These are phyloP conservation scores for Eurois occulta DNA, from an alignment of 2,888 invertebrate species.

Conservation along the genomic window DNA sequence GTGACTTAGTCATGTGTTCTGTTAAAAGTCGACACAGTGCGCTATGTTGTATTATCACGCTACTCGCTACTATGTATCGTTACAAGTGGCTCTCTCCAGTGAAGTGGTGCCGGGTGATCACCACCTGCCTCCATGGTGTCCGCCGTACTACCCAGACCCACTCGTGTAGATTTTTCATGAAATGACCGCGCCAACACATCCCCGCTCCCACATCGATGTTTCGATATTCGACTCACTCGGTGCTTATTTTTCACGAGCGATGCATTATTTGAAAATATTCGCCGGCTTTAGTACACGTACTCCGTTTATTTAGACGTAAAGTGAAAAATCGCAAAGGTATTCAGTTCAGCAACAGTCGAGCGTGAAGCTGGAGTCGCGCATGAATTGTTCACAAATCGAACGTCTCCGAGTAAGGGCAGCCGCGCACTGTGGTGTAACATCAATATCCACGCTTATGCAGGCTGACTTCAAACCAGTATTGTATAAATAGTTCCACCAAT, in stretches of 20 bases:
- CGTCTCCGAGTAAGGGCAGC: conserved; percentile 22
- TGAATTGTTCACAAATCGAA: conserved; percentile 63
- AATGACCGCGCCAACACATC: conserved; percentile 27
- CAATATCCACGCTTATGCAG: background rate
- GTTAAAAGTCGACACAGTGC: background rate
- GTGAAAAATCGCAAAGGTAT: conserved; percentile 61
- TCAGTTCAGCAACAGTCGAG: conserved; percentile 59
- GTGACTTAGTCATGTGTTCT: conserved; percentile 2
- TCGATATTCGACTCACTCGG: conserved; percentile 26
- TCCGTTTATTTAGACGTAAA: conserved; percentile 64
- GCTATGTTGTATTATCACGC: background rate
- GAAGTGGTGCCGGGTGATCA: conserved; percentile 16
- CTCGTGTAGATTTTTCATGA: conserved; percentile 39
- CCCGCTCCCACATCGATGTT: conserved; percentile 5
- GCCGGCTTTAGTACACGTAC: conserved; percentile 39
- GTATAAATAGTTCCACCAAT: background rate
- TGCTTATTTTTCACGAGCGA: conserved; percentile 29
- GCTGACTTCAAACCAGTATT: background rate
- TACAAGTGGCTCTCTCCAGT: conserved; percentile 9
- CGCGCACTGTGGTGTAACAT: background rate
- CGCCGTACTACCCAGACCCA: conserved; percentile 3
- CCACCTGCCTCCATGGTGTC: background rate
- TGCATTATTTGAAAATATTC: conserved; percentile 60
- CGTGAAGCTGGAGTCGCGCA: conserved; percentile 63
- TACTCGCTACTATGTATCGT: background rate